Conservation (phyloP, 2,888 invertebrate genomes). For the Blastobasis lacticolella region DNA sequence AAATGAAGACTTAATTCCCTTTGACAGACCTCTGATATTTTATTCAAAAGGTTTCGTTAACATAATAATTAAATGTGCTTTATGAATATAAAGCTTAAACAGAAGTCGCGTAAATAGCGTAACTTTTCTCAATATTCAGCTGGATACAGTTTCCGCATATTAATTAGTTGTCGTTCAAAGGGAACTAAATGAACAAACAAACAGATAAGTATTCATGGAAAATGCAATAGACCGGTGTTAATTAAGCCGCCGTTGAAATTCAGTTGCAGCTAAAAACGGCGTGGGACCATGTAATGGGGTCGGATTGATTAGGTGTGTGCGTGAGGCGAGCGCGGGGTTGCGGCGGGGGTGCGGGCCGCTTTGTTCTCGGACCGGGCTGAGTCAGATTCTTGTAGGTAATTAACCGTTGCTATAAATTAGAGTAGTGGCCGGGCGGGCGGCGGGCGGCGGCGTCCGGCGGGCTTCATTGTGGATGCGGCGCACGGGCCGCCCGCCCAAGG, state of each 20-base stretch:
- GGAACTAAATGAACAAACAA: conserved; percentile 26
- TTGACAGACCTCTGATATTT: conserved; percentile 67
- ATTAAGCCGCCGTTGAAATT: too few relatives aligned
- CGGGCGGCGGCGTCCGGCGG: conserved; percentile 18
- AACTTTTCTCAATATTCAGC: conserved; percentile 63
- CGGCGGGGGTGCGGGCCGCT: conserved; percentile 24
- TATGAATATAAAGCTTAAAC: conserved; percentile 69
- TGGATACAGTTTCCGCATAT: conserved; percentile 65
- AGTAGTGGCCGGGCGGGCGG: conserved; percentile 18
- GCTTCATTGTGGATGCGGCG: conserved; percentile 55
- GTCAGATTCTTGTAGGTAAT: conserved; percentile 62
- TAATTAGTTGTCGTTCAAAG: conserved; percentile 37
- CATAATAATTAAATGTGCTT: conserved; percentile 72
- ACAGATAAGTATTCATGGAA: conserved; percentile 7
- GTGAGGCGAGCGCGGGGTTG: conserved; percentile 25
- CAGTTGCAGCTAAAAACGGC: too few relatives aligned
- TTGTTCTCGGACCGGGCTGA: conserved; percentile 36
- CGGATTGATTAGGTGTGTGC: conserved; percentile 18
- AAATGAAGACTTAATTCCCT: conserved; percentile 55
- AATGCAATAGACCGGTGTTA: neutral
- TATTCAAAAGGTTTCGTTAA: conserved; percentile 71
- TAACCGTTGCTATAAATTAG: conserved; percentile 64
- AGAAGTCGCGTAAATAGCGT: conserved; percentile 60
- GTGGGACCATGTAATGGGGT: neutral
- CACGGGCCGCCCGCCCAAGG: conserved; percentile 35